phyloP scores from a whole-genome alignment of 2,888 invertebrate genomes.

The Meloe dianella region DNA sequence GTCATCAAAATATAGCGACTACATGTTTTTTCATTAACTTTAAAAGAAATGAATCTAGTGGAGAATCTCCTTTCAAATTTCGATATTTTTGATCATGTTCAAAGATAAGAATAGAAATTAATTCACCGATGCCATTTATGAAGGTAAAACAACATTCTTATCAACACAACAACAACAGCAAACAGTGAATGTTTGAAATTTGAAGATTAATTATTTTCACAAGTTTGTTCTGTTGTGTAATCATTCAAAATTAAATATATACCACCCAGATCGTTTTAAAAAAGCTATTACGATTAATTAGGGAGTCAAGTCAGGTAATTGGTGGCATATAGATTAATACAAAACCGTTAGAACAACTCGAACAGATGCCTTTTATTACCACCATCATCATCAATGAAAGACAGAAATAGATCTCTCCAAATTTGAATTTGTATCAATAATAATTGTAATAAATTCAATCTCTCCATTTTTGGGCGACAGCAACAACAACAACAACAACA shows the following conservation, averaged over 20 bases:
- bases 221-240: background rate
- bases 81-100: background rate
- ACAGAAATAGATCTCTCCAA: background rate
- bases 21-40: background rate
- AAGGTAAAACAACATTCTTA: background rate
- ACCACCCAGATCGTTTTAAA: slow-evolving; percentile 43
- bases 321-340: slow-evolving; percentile 37
- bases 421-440: slow-evolving; percentile 1
- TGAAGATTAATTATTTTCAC: background rate
- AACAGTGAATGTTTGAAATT: background rate
- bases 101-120: background rate
- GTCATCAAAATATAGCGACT: background rate
- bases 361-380: background rate
- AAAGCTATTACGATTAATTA: slow-evolving; percentile 47
- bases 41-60: background rate
- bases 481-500: background rate
- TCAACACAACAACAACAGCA: background rate
- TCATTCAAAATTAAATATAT: slow-evolving; percentile 40
- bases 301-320: slow-evolving; percentile 41
- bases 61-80: slow-evolving; percentile 2
- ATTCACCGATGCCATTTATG: background rate
- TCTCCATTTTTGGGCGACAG: background rate
- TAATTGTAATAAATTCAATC: slow-evolving; percentile 2
- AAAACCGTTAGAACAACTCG: slow-evolving; percentile 13
- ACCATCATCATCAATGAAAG: background rate